These are phyloP conservation scores for Mnemiopsis leidyi DNA, from an alignment of 37 sponge, comb jelly and placozoan species.

Conservation along the genomic window DNA sequence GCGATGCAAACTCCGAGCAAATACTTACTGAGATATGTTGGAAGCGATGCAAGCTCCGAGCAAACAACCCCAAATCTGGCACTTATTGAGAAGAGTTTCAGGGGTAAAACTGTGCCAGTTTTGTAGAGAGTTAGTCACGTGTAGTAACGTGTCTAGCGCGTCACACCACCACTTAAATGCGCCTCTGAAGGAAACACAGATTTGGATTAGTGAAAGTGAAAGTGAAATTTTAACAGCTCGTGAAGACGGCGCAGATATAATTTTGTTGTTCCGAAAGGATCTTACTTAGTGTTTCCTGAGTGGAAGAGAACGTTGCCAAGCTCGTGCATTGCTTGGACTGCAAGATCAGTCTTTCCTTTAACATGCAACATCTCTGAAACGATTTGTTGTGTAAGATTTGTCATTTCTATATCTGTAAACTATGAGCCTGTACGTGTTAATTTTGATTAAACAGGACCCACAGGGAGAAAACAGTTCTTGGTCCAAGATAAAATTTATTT, in stretches of 20 bases:
- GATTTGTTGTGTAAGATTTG: background rate
- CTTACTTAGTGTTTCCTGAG: constrained; percentile 70
- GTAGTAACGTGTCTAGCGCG: constrained; percentile 66
- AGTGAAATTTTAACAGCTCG: too few species aligned
- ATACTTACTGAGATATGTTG: constrained; percentile 68
- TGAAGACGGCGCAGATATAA: background rate
- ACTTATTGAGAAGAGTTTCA: constrained; percentile 66
- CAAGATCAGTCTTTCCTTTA: constrained; percentile 61
- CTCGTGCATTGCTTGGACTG: constrained; percentile 71
- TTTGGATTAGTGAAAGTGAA: background rate
- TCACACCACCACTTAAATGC: constrained; percentile 76
- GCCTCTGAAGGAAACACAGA: too few species aligned
- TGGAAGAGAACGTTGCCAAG: constrained; percentile 69
- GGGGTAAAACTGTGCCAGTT: constrained; percentile 66
- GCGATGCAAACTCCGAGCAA: constrained; percentile 68
- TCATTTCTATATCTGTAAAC: too few species aligned
- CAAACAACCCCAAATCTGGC: constrained; percentile 76
- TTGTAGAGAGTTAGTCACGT: constrained; percentile 58
- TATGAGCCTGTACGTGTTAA: too few species aligned
- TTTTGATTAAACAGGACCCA: too few species aligned
- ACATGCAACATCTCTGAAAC: constrained; percentile 54
- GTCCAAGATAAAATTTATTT: too few species aligned
- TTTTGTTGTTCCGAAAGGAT: background rate
- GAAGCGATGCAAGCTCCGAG: constrained; percentile 68
- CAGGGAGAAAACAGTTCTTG: too few species aligned